Evolutionary conservation across 2,797 vertebrate species (phyloP).

Genomic region (Rhinella marina): DNA sequence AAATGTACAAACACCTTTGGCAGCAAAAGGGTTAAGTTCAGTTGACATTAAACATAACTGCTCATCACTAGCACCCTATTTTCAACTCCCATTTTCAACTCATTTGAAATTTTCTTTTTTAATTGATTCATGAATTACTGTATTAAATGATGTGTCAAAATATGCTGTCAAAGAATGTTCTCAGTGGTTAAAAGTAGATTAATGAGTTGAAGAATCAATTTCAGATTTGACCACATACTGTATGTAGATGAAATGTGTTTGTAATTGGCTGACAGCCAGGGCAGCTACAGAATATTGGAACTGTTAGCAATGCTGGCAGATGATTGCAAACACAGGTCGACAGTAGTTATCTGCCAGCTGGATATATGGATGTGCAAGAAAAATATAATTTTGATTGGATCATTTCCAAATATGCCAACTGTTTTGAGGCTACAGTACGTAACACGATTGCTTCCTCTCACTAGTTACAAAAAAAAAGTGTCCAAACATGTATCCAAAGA

Average conservation of each 20-base stretch:
- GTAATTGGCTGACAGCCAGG: background rate
- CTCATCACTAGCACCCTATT: background rate
- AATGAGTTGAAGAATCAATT: background rate
- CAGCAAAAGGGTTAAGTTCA: background rate
- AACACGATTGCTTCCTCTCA: background rate
- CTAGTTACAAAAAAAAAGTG: background rate
- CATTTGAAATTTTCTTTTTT: background rate
- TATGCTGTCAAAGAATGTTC: background rate
- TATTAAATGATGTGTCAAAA: background rate
- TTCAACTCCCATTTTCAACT: background rate
- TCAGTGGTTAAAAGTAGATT: background rate
- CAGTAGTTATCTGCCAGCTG: background rate
- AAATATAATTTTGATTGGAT: background rate
- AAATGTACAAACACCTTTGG: too few species aligned
- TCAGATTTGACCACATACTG: background rate
- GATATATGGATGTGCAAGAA: background rate
- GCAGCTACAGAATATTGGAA: background rate
- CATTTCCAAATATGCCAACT: background rate
- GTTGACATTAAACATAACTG: background rate
- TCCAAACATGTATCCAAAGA: background rate
- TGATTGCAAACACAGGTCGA: background rate
- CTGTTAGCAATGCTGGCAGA: background rate
- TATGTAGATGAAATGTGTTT: background rate
- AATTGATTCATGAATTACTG: background rate
- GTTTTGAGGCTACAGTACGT: background rate